Percentiles rank a stretch among this genome's conserved stretches.
phyloP scores from a whole-genome alignment of 2,113 vertebrate genomes.

The Alaudala cheleensis region DNA sequence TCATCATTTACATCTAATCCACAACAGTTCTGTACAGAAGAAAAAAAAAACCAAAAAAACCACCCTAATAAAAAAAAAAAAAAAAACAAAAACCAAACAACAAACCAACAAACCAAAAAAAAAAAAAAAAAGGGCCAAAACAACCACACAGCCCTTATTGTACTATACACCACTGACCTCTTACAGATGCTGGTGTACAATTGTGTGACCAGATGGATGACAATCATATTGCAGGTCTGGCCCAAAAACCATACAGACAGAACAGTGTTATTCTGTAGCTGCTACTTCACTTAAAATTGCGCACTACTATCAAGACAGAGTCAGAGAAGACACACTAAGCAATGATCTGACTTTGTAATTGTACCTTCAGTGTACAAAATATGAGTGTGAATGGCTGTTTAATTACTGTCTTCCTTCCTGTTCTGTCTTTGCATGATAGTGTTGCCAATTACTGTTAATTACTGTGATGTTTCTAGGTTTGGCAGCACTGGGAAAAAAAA shows the following conservation, averaged over 20 bases:
- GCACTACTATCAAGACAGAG: neutral
- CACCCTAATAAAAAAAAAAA: neutral
- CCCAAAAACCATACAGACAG: neutral
- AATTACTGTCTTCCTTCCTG: neutral
- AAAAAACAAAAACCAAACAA: neutral
- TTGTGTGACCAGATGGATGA: neutral
- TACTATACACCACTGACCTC: neutral
- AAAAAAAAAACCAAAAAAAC: neutral
- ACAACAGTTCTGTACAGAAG: neutral
- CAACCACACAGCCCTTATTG: neutral
- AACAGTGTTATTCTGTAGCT: neutral
- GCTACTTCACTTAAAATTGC: neutral
- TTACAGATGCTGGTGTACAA: neutral
- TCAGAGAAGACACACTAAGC: neutral
- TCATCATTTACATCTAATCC: conserved; percentile 15
- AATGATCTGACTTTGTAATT: neutral
- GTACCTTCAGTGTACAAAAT: neutral
- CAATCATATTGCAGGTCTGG: neutral
- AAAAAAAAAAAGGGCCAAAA: no score
- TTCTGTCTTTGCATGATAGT: neutral
- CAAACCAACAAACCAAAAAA: neutral
- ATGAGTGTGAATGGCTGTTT: neutral
- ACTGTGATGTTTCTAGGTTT: neutral
- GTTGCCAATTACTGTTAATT: neutral
- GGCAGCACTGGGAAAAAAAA: neutral